Base-by-base conservation (phyloP, 2,113 vertebrate genomes). In the Apteryx mantelli region DNA sequence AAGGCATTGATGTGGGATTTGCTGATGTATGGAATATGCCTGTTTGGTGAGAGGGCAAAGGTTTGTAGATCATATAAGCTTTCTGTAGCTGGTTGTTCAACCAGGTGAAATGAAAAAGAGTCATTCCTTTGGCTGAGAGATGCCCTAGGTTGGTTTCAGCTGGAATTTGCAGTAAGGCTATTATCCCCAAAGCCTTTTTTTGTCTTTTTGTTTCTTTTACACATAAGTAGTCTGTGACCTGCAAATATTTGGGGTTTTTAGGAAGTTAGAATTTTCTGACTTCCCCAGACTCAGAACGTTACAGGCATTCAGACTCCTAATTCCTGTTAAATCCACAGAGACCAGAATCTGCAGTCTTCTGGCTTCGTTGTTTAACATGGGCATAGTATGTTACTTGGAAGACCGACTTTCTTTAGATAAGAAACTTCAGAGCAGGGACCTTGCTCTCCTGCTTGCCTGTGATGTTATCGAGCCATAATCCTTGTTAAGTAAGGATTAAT, bases 401-500 rank as follows among this genome's bases (percentile, higher is more conserved):
- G 79, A 55, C 71, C 46, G 32, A 77, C 77, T 64, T 81, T 81
- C 84, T 83, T 86, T 42, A 74, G 84, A 95, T 91, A 95, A 93
- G 93, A 86, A 95, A 88, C 82, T 86, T 89, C 60, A 42, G 89
- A 89, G 64, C 28, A 93, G 71, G 46, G 82, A 88, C 82, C 82
- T 94, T 85, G 13, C 79, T 93, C 38, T 91, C 50, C 91, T 93
- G 71, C 60, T 83, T 90, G 75, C 89, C 84, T 70, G 52, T 86
- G 94, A 95, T 97, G 95, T 95, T 96, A 97, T 96, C 93, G 53
- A 89, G 60, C 82, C 89, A 5, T 95, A 97, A 91, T 80, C 71
- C 82, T 66, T 83, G 79, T 80, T 93, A 95, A 91, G 88, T 74
- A 81, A 88, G 87, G 73, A 91, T 96, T 93, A 97, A 91, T 81